Evolutionary conservation across 2,888 invertebrate species (phyloP), one percentile per base, ranked within the genome.

Genomic region (Listrodromus nycthemerus): DNA sequence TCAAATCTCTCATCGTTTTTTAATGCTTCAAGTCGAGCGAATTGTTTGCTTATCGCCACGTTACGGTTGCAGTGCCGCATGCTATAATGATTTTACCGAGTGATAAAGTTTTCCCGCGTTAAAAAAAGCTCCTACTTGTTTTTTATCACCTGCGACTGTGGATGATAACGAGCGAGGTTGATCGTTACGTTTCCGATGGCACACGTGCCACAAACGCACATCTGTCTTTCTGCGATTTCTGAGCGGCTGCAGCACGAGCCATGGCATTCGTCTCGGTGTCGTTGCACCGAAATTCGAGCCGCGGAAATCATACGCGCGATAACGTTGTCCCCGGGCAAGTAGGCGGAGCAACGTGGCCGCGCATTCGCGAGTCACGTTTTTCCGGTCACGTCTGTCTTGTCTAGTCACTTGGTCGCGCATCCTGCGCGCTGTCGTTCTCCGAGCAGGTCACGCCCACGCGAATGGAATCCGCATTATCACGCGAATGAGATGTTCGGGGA

Each of bases 261-360:
- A 3, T 41, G 7, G 6, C 21, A 27, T 10, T 30, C 41, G 6
- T 50, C 33, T 21, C 61, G 61, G 61, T 27, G 61, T 61, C 27
- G 24, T 55, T 10, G 50, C 30, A 13, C 50, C n/a, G 52, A 52
- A 70, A 55, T 70, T 33, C 19, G 50, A 33, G 48, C 24, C 19
- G 5, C 30, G 24, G 10, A 1, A 24, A 30, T 67, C 27, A 30
- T 30, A 82, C 61, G 69, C 76, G 69, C 73, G 80, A 74, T 27
- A 50, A 52, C 65, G 71, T 65, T 65, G 48, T 67, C 76, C 73
- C 50, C 48, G 52, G 82, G 13, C 75, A 82, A 83, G 87, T 76
- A 86, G 87, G 87, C 87, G 87, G 87, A 87, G 86, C 86, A 77
- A 69, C 74, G 74, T 71, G 37, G 70, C 77, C 82, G 87, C 87